phyloP scores from a whole-genome alignment of 2,888 invertebrate genomes.

The Folsomia manolachei region DNA sequence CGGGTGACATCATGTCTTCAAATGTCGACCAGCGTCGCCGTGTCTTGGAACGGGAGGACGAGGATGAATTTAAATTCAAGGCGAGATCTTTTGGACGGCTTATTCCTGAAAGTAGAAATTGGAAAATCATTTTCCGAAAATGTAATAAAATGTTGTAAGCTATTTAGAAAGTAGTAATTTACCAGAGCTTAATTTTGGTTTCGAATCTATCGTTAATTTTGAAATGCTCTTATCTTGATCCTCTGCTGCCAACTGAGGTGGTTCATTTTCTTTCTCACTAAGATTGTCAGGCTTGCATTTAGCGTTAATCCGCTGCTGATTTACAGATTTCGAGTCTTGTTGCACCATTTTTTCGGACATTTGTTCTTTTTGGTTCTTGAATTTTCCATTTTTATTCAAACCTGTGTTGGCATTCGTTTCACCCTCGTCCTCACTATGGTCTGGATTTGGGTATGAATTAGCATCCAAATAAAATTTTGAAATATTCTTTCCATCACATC shows the following conservation, averaged over 20 bases:
- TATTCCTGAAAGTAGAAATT: slow-evolving; percentile 10
- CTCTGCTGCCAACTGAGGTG: too few relatives aligned
- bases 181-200: too few relatives aligned
- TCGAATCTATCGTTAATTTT: too few relatives aligned
- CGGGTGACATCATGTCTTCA: slow-evolving; percentile 47
- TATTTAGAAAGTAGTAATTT: too few relatives aligned
- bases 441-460: neutral
- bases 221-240: too few relatives aligned
- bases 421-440: neutral
- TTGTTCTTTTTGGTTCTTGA: neutral
- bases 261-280: slow-evolving; percentile 3
- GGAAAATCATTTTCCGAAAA: too few relatives aligned
- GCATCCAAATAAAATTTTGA: slow-evolving; percentile 68
- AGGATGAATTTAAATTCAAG: slow-evolving; percentile 24
- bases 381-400: too few relatives aligned
- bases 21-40: slow-evolving; percentile 44
- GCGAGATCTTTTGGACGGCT: slow-evolving; percentile 43
- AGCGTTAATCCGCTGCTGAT: too few relatives aligned
- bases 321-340: too few relatives aligned
- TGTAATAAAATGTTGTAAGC: too few relatives aligned
- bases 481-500: slow-evolving; percentile 69
- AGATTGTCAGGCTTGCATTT: too few relatives aligned
- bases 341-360: neutral
- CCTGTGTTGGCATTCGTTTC: neutral
- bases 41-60: slow-evolving; percentile 30